A percentile compares a stretch with the other conserved stretches of the same genome.
phyloP scores from a whole-genome alignment of 2,797 vertebrate species.

The Avahi laniger region DNA sequence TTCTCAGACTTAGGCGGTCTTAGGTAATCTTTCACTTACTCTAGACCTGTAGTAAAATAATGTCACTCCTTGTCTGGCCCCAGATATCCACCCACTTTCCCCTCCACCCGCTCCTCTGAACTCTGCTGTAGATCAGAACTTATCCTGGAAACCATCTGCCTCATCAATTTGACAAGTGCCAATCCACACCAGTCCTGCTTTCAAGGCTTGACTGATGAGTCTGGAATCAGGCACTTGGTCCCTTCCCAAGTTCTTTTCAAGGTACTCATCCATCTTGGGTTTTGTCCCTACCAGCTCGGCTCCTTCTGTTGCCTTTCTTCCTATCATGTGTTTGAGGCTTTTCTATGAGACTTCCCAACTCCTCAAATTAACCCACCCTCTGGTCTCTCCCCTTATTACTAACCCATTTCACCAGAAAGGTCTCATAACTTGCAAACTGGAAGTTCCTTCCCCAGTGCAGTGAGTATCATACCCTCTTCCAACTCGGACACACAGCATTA shows the following conservation, averaged over 20 bases:
- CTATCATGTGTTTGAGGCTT: not conserved
- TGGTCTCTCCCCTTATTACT: not conserved
- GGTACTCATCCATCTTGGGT: not conserved
- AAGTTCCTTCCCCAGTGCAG: not conserved
- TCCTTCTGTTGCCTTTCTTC: not conserved
- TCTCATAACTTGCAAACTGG: not conserved
- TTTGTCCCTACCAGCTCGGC: no score
- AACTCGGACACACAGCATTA: not conserved
- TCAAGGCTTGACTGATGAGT: no score
- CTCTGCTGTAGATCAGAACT: not conserved
- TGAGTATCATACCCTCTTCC: not conserved
- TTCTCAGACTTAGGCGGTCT: not conserved
- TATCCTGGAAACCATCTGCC: not conserved
- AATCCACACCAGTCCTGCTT: not conserved
- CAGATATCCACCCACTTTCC: not conserved
- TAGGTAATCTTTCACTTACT: not conserved
- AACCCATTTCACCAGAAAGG: not conserved
- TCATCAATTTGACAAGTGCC: not conserved
- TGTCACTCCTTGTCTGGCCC: not conserved
- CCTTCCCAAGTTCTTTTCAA: not conserved
- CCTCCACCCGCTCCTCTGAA: not conserved
- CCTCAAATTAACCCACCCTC: not conserved
- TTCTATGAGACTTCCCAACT: not conserved
- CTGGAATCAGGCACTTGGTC: not conserved
- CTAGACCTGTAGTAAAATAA: not conserved